Percentiles rank a stretch among this genome's conserved stretches.
Conservation (phyloP, 2,888 invertebrate genomes). For the Chaitophorus viminalis region DNA sequence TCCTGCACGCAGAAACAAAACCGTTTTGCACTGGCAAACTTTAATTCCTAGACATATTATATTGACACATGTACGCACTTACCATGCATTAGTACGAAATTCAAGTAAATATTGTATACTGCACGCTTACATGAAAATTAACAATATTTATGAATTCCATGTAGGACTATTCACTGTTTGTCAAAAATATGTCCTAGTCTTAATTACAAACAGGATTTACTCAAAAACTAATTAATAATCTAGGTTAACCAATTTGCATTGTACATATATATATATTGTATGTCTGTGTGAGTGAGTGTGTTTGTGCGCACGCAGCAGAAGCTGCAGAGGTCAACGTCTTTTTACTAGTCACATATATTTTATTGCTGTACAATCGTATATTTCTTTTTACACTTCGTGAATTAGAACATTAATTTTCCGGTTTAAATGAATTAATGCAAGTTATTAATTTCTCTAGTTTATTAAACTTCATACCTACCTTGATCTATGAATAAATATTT, state of each 20-base stretch:
- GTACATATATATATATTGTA: not conserved
- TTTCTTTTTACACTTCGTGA: not conserved
- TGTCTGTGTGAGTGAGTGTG: no score
- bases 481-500: no score
- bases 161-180: not conserved
- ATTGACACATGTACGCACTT: no score
- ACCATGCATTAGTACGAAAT: not conserved
- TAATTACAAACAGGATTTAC: conserved; percentile 28
- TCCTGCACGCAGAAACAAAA: no score
- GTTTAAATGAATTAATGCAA: not conserved
- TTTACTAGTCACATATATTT: conserved; percentile 3
- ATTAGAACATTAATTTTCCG: not conserved
- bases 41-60: no score
- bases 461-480: no score
- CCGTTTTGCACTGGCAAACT: no score
- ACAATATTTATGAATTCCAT: not conserved
- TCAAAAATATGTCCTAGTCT: not conserved
- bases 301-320: not conserved
- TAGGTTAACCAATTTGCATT: not conserved
- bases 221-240: conserved; percentile 17
- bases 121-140: not conserved
- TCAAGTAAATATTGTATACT: not conserved
- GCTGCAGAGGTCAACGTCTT: conserved; percentile 19
- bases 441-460: not conserved
- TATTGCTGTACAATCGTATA: not conserved